Base-by-base conservation (phyloP, 2,888 invertebrate genomes). In the Cataglyphis cursor region DNA sequence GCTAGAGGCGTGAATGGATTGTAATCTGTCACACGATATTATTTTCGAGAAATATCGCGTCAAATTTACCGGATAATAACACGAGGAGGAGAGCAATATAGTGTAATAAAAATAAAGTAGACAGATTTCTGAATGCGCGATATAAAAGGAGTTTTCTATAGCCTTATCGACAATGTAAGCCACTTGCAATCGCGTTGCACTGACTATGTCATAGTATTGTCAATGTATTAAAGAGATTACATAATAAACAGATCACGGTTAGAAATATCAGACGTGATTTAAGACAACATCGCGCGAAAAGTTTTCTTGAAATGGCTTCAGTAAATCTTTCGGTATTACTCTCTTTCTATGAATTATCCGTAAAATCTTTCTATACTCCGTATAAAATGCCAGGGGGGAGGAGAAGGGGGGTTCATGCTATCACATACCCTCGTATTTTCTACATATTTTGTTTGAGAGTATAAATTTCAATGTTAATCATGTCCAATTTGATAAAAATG, bases 251-350 rank as follows among this genome's bases (percentile, higher is more conserved):
- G 24, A 38, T 76, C 28, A 51, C 12, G 54, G 38, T 28, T 66
- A 76, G 66, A 66, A 65, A 57, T 38, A 66, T 57, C 15, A 65
- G n/a, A 8, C 31, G 6, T 28, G 65, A 66, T 76, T 76, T 65
- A 76, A 38, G 75, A 28, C 48, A 31, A n/a, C 61, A n/a, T 65
- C 54, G 54, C n/a, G 24, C 38, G 54, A 54, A 54, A 76, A 76
- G 38, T 76, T 76, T 51, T 24, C 44, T 41, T 57, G 28, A 57
- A 76, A 76, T 76, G n/a, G 66, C 5, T 57, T 41, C 28, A 15
- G 9, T 76, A 76, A 76, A 76, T 76, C 66, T 66, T 28, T 31
- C 76, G 41, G 38, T 28, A 76, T 66, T 66, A 66, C 18, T 9
- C n/a, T 28, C 38, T 28, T 18, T 41, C n/a, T 8, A 48, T 66